Base-by-base conservation (phyloP, 2,113 vertebrate species). In the Colossoma macropomum region DNA sequence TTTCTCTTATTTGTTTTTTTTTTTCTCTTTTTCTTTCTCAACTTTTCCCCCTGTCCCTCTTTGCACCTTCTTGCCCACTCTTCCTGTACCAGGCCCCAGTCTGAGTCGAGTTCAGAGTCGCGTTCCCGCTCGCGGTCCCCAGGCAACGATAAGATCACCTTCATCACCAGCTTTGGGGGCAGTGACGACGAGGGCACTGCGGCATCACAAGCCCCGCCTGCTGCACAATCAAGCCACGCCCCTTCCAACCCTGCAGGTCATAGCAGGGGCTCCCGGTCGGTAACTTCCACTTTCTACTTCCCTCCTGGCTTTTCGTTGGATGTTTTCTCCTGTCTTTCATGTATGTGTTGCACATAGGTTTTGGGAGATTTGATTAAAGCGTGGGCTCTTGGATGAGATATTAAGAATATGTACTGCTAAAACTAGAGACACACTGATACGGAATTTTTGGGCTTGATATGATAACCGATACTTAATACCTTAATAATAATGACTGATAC, bases 241-340 rank as follows among this genome's bases (percentile, higher is more conserved):
- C 90, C 95, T 93, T 83, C 93, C 92, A 89, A 86, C 90, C 89
- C 93, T 89, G 92, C 96, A 95, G 96, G 96, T 96, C 97, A 96
- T 95, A 97, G 95, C 95, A 92, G 95, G 93, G 94, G 95, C 89
- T 95, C 97, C 97, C 97, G 97, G 97, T 98, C 97, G 95, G 97
- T 98, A 97, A 96, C 95, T 96, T 96, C 95, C 93, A 91, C 78
- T 87, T 85, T 91, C 10, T 72, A 32, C 69, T 62, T 68, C 59
- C 23, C 32, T 19, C 86, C 81, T 92, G 92, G 92, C 88, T 90
- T 91, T 91, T 91, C 86, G 34, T 92, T 93, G 90, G 91, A 90
- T 93, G 65, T 88, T 86, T 87, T 88, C 86, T 82, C 87, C 85
- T 85, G 85, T 50, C 85, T 87, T 84, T 91, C 80, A 80, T 84